Evolutionary conservation across 2,113 vertebrate species (phyloP).

Genomic region (Corythaixoides concolor): DNA sequence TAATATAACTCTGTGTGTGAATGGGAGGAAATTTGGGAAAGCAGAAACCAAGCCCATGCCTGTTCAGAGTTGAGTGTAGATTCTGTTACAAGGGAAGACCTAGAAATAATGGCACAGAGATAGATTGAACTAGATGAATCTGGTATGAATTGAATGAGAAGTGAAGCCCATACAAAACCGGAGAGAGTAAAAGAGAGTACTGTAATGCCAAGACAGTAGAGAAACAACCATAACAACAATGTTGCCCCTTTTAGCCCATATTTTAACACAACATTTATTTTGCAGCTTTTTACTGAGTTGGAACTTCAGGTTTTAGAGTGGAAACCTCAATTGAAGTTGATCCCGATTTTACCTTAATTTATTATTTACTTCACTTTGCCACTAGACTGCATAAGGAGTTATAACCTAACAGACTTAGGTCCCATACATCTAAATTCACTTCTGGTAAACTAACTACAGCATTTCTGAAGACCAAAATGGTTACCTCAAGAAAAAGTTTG

Average conservation of each 20-base stretch:
- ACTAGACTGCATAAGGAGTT: not conserved
- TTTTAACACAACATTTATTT: not conserved
- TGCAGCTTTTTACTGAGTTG: not conserved
- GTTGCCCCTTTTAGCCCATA: not conserved
- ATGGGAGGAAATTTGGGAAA: not conserved
- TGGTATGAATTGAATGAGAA: not conserved
- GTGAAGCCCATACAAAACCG: not conserved
- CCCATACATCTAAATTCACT: not conserved
- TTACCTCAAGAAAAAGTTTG: not conserved
- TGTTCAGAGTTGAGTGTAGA: not conserved
- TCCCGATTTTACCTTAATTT: not conserved
- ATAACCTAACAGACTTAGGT: not conserved
- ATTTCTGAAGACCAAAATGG: not conserved
- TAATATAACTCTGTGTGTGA: not conserved
- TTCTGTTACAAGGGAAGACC: not conserved
- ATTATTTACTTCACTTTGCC: not conserved
- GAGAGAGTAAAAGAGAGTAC: not conserved
- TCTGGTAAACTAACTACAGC: not conserved
- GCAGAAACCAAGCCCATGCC: not conserved
- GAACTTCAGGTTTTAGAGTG: not conserved
- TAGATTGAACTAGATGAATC: not conserved
- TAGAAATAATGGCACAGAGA: not conserved
- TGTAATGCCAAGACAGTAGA: not conserved
- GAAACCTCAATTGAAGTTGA: not conserved
- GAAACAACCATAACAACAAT: not conserved